Conservation (phyloP, 2,888 invertebrate genomes). For the Meliscaeva auricollis region DNA sequence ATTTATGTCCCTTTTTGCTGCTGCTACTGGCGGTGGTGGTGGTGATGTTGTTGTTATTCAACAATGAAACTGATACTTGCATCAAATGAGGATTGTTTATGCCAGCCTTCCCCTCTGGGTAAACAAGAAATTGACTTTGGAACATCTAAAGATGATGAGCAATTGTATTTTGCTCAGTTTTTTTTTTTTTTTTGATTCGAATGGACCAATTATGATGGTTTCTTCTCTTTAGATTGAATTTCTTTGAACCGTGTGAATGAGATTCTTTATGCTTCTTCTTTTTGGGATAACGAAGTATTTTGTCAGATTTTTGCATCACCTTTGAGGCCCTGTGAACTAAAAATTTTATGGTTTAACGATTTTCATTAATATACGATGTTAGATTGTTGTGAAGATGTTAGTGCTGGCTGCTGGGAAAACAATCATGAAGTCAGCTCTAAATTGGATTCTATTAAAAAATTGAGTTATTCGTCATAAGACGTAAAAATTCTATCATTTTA, state of each 20-base stretch:
- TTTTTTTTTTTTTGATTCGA: slow-evolving; percentile 32
- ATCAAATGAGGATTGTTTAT: slow-evolving; percentile 13
- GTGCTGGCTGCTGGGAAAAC: too few relatives aligned
- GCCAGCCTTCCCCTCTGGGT: slow-evolving; percentile 53
- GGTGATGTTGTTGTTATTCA: background rate
- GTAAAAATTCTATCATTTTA: too few relatives aligned
- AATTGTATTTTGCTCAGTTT: slow-evolving; percentile 44
- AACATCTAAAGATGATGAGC: slow-evolving; percentile 58
- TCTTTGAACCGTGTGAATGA: slow-evolving; percentile 17
- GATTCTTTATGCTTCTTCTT: too few relatives aligned
- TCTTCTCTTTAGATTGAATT: slow-evolving; percentile 57
- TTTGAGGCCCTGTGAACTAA: slow-evolving; percentile 58
- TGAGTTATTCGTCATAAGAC: too few relatives aligned
- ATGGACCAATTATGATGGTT: slow-evolving; percentile 73
- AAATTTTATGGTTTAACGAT: slow-evolving; percentile 69
- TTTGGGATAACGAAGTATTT: slow-evolving; percentile 1
- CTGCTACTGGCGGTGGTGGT: background rate
- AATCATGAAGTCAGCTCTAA: too few relatives aligned
- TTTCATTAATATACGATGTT: background rate
- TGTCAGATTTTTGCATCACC: slow-evolving; percentile 30
- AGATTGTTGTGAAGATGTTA: too few relatives aligned
- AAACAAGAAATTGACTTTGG: slow-evolving; percentile 40
- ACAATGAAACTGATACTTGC: slow-evolving; percentile 66
- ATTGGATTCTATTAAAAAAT: too few relatives aligned
- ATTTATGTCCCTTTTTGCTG: slow-evolving; percentile 38